Evolutionary conservation across 2,888 invertebrate species (phyloP).

Genomic region (Drosophila pseudotakahashii): DNA sequence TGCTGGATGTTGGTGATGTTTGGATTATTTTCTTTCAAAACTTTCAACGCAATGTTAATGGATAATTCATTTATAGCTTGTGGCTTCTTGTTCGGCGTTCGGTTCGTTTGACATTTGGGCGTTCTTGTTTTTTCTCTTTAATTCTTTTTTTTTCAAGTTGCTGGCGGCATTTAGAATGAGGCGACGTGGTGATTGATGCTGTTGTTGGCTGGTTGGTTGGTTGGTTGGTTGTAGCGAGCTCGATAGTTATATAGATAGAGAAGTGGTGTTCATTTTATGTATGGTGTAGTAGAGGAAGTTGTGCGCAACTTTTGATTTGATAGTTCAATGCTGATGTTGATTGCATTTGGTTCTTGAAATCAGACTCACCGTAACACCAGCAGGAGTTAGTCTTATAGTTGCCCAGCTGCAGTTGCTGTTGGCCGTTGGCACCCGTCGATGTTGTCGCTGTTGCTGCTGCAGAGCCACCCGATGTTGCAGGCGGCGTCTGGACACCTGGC

Average conservation of each 20-base stretch:
- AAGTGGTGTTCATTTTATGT: slow-evolving; percentile 48
- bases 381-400: slow-evolving; percentile 81
- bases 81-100: slow-evolving; percentile 45
- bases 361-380: slow-evolving; percentile 85
- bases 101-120: slow-evolving; percentile 35
- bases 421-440: not conserved
- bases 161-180: slow-evolving; percentile 56
- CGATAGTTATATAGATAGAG: slow-evolving; percentile 48
- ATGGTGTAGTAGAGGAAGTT: slow-evolving; percentile 70
- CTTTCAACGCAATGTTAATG: slow-evolving; percentile 52
- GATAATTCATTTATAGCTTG: slow-evolving; percentile 47
- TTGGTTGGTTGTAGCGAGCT: slow-evolving; percentile 53
- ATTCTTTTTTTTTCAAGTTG: slow-evolving; percentile 22
- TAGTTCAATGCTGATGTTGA: slow-evolving; percentile 67
- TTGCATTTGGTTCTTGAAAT: slow-evolving; percentile 59
- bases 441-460: slow-evolving; percentile 37
- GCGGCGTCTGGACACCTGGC: slow-evolving; percentile 54
- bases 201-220: slow-evolving; percentile 48
- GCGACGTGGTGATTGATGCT: slow-evolving; percentile 67
- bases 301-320: slow-evolving; percentile 63
- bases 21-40: slow-evolving; percentile 43
- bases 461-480: slow-evolving; percentile 50
- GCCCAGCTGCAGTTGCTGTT: slow-evolving; percentile 39
- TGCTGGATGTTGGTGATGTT: slow-evolving; percentile 44
- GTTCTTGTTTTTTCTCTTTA: slow-evolving; percentile 7